Evolutionary conservation across 2,113 vertebrate species (phyloP), one percentile per base, ranked within the genome.

Genomic region (Eublepharis macularius): DNA sequence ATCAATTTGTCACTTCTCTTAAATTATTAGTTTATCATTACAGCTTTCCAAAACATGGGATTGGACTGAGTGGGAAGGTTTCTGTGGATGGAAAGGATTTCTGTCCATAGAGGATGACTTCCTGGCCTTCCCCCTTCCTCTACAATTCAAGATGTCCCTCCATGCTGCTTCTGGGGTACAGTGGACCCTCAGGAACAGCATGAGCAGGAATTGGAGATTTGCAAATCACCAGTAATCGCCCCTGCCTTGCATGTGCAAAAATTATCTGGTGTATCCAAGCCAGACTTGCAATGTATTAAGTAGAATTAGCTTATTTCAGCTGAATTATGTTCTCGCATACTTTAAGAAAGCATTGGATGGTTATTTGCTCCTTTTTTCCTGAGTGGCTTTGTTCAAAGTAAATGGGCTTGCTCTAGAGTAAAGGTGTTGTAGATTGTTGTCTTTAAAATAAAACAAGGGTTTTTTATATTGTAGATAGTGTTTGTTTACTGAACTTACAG

Each of bases 271-370:
- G 57, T 4, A 60, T 60, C 57, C 57, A 60, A 60, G 57, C 57
- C 57, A 60, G n/a, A 24, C 36, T 12, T 12, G 80, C 47, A 70
- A 57, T 21, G 2, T 70, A 65, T 80, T 45, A 80, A 26, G 24
- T 60, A 24, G 29, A 74, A 83, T 74, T 70, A 29, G 41, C 16
- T 60, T 83, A 29, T 34, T 3, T 68, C 17, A 43, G 26, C 29
- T 82, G 17, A 45, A 17, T 88, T 82, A 91, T 88, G 65, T 90
- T 87, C 83, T 49, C 86, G 84, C 78, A 86, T 81, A 91, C 88
- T 90, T 82, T 76, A 84, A 88, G 77, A 94, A 90, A 73, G 39
- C 24, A 34, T 12, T 79, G 36, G 9, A 60, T 60, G 7, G 21
- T 24, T 7, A 60, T 26, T 63, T 16, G 29, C 21, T 60, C 29